Evolutionary conservation across 30 jellyfish, hydroid and myxozoan species (phyloP), one percentile per base, ranked within the genome.

Genomic region (Clytia hemisphaerica): DNA sequence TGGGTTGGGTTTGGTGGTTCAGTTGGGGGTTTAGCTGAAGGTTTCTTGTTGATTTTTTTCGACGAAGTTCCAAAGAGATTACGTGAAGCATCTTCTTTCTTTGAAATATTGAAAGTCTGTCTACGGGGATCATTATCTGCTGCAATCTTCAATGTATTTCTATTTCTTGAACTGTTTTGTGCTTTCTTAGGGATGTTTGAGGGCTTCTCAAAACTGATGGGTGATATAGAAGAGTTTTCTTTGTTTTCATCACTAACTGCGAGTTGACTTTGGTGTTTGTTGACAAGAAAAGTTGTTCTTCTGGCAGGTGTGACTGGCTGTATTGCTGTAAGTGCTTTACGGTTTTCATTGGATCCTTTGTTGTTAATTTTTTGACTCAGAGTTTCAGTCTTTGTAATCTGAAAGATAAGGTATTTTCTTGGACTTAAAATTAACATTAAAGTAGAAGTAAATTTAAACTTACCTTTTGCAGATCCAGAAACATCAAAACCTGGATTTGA

Each of bases 291-390:
- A 3, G 94, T 83, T 29, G 88, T 34, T 25, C 94, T 50, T 28
- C 94, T 58, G 6, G 84, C 30, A 42, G 94, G 89, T 14, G 94
- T 83, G 27, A 67, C 94, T 28, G 89, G 89, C 37, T 60, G 77
- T 14, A 73, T 73, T 7, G 72, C 89, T 9, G 73, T 57, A 27
- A 83, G 31, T 2, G 44, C 27, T 29, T 73, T 67, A 15, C 47
- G 72, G 31, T 65, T 68, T 36, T 22, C 70, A 3, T 37, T 37
- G 25, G 78, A 37, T 19, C 3, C 38, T n/a, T n/a, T n/a, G n/a
- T n/a, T n/a, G n/a, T n/a, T n/a, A n/a, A n/a, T n/a, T n/a, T n/a
- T n/a, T n/a, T n/a, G n/a, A n/a, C n/a, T n/a, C n/a, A n/a, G n/a
- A n/a, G n/a, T n/a, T n/a, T n/a, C n/a, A n/a, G n/a, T n/a, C n/a